phyloP scores from a whole-genome alignment of 2,888 invertebrate species.

The Trichopria drosophilae region DNA sequence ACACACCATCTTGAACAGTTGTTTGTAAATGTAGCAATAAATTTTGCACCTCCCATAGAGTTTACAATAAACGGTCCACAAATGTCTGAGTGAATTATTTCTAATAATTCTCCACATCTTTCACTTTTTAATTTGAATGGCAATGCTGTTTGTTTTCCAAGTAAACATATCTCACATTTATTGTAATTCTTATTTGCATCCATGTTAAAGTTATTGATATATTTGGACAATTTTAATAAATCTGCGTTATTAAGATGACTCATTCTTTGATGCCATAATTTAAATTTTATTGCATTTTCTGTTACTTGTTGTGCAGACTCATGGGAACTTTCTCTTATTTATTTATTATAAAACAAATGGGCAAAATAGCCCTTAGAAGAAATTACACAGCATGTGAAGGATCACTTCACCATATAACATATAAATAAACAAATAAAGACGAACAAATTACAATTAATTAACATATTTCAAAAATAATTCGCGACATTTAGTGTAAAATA shows the following conservation, averaged over 20 bases:
- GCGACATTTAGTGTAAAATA: too few species aligned
- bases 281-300: too few species aligned
- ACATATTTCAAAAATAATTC: too few species aligned
- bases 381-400: too few species aligned
- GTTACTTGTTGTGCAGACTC: too few species aligned
- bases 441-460: too few species aligned
- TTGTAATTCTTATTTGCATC: background rate
- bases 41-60: conserved; percentile 31
- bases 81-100: conserved; percentile 36
- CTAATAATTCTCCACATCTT: conserved; percentile 24
- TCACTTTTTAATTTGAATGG: conserved; percentile 27
- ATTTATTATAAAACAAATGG: too few species aligned
- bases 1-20: conserved; percentile 24
- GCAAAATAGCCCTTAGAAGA: too few species aligned
- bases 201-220: conserved; percentile 27
- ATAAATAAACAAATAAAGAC: too few species aligned
- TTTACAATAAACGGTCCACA: conserved; percentile 31
- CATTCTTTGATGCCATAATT: conserved; percentile 7
- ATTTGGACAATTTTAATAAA: conserved; percentile 14
- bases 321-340: too few species aligned
- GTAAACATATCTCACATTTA: conserved; percentile 28
- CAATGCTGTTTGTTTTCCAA: conserved; percentile 30
- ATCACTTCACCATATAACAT: too few species aligned
- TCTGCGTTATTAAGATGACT: conserved; percentile 20
- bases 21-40: conserved; percentile 31